Evolutionary conservation across 2,797 vertebrate genomes (phyloP).

Genomic region (Podarcis siculus): DNA sequence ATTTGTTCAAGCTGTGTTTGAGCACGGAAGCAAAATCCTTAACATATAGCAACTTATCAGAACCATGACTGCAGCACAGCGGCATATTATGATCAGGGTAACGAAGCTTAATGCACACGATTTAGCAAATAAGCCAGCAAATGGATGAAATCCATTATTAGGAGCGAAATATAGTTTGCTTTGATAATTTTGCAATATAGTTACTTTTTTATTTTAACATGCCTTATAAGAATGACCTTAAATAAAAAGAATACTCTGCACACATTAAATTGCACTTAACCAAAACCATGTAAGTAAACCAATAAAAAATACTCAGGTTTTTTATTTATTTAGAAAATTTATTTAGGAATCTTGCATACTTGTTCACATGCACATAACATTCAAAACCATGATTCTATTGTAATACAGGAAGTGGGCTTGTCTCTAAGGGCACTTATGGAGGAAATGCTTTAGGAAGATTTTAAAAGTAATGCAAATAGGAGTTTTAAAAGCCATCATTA

Average conservation of each 20-base stretch:
- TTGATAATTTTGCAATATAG: constrained; percentile 77
- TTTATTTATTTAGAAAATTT: constrained; percentile 68
- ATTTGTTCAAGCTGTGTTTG: constrained; percentile 93
- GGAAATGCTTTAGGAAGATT: constrained; percentile 48
- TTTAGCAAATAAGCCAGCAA: constrained; percentile 74
- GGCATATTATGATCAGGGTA: constrained; percentile 66
- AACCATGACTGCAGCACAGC: constrained; percentile 31
- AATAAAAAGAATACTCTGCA: constrained; percentile 72
- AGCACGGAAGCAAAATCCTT: constrained; percentile 86
- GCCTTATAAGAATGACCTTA: constrained; percentile 83
- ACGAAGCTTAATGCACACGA: constrained; percentile 71
- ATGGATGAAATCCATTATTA: constrained; percentile 73
- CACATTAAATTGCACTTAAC: constrained; percentile 77
- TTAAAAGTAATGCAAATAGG: constrained; percentile 47
- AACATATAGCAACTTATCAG: constrained; percentile 69
- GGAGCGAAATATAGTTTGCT: constrained; percentile 73
- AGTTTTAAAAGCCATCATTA: constrained; percentile 46
- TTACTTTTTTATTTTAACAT: constrained; percentile 80
- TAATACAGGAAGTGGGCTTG: constrained; percentile 46
- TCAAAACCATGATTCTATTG: constrained; percentile 56
- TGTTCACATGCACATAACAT: constrained; percentile 58
- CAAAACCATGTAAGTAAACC: constrained; percentile 72
- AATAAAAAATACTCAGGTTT: constrained; percentile 79
- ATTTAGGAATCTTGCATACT: constrained; percentile 66
- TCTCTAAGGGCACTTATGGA: constrained; percentile 62